phyloP scores from a whole-genome alignment of 2,113 vertebrate genomes.

The Nansenia antarctica region DNA sequence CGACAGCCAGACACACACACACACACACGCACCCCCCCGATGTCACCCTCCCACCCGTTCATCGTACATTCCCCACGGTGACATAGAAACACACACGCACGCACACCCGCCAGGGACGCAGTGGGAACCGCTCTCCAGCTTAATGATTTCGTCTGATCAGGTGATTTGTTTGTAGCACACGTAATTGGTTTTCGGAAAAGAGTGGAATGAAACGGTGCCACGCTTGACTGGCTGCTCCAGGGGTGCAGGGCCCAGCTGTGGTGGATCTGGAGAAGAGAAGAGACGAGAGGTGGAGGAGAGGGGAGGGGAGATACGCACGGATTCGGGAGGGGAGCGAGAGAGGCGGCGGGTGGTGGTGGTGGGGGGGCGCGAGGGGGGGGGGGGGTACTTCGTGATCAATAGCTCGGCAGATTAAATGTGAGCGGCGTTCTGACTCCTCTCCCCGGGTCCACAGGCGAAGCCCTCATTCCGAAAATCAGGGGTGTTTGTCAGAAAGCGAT shows the following conservation, averaged over 20 bases:
- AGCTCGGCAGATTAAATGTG: constrained; percentile 40
- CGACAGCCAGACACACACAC: constrained; percentile 16
- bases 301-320: background rate
- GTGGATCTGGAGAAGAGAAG: constrained; percentile 39
- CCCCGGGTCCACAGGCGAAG: constrained; percentile 19
- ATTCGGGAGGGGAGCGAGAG: background rate
- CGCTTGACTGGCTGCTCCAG: constrained; percentile 63
- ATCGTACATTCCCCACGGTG: constrained; percentile 54
- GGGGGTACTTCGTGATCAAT: constrained; percentile 22
- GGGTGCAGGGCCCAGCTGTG: constrained; percentile 64
- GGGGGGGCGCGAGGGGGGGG: constrained; percentile 37
- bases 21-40: background rate
- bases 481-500: constrained; percentile 40
- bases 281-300: too few species aligned
- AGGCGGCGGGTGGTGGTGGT: background rate
- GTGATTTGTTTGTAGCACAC: constrained; percentile 61
- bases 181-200: constrained; percentile 71
- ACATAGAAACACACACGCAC: background rate
- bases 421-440: constrained; percentile 25
- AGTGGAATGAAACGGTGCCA: constrained; percentile 63
- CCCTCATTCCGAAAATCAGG: constrained; percentile 16
- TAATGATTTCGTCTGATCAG: constrained; percentile 54
- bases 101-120: background rate
- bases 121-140: constrained; percentile 40
- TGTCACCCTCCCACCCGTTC: constrained; percentile 64